Conservation (phyloP, 2,113 vertebrate genomes). For the Circaetus gallicus region DNA sequence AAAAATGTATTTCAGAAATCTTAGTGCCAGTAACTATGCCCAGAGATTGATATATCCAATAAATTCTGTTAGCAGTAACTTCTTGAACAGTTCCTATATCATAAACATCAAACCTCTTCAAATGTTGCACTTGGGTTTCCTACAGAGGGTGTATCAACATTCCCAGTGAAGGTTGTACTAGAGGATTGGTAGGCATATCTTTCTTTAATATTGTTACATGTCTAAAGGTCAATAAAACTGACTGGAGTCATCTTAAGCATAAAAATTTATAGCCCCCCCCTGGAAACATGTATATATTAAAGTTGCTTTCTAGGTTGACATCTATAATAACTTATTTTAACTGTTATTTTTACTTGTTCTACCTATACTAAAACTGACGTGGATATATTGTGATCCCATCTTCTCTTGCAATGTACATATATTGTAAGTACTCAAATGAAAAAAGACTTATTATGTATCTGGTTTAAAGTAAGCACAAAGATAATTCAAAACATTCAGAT, state of each 20-base stretch:
- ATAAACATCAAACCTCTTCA: not conserved
- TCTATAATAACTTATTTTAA: not conserved
- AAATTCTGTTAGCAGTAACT: not conserved
- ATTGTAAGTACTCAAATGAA: not conserved
- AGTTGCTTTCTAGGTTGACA: not conserved
- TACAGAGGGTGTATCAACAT: too few relatives aligned
- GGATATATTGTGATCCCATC: not conserved
- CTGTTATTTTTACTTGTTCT: not conserved
- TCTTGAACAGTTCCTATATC: not conserved
- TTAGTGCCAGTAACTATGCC: not conserved
- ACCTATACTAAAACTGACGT: not conserved
- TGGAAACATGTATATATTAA: not conserved
- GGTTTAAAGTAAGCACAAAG: not conserved
- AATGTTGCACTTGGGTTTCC: not conserved
- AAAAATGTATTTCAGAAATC: not conserved
- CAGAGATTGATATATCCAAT: not conserved
- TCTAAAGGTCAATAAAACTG: not conserved
- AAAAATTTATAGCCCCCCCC: fast-evolving
- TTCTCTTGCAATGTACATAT: not conserved
- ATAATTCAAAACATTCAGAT: not conserved
- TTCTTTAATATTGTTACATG: not conserved
- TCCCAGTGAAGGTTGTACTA: not conserved
- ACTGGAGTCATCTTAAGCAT: not conserved
- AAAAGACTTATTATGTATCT: not conserved
- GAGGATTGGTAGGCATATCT: not conserved